Conservation (phyloP, 2,888 invertebrate species). For the Hirtodrosophila alboralis region DNA sequence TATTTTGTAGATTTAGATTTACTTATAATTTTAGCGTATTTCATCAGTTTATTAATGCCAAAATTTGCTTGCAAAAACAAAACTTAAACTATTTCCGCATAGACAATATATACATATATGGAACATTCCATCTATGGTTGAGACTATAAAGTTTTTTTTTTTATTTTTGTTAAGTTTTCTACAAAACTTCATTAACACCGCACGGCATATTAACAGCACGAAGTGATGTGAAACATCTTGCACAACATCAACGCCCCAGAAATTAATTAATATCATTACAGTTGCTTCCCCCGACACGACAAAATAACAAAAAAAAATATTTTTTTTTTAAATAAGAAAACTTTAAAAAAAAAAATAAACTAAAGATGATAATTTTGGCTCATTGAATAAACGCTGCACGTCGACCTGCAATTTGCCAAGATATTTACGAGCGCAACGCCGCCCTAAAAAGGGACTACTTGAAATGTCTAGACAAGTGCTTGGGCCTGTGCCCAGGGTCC, state of each 20-base stretch:
- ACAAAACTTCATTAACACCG: conserved; percentile 59
- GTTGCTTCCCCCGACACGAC: conserved; percentile 36
- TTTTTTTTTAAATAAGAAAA: background rate
- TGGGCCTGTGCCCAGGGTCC: conserved; percentile 18
- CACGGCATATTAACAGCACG: too few species aligned
- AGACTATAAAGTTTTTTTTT: conserved; percentile 1
- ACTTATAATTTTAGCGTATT: too few species aligned
- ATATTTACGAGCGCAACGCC: conserved; percentile 71
- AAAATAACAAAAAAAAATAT: conserved; percentile 16
- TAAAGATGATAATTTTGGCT: conserved; percentile 14
- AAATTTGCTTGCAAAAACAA: conserved; percentile 10
- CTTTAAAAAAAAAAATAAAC: background rate
- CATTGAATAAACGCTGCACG: conserved; percentile 63
- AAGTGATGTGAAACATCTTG: conserved; percentile 22
- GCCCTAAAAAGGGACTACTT: conserved; percentile 44
- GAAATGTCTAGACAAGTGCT: conserved; percentile 37
- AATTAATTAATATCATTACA: conserved; percentile 64
- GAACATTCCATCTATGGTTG: too few species aligned
- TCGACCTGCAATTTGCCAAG: conserved; percentile 70
- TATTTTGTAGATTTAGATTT: too few species aligned
- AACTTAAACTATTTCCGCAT: background rate
- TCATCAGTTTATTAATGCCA: too few species aligned
- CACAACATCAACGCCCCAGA: conserved; percentile 46
- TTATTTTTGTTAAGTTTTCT: too few species aligned
- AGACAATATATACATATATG: background rate